These are phyloP conservation scores for Aphelenchoides besseyi DNA, from an alignment of 1,140 invertebrate species.

Conservation along the genomic window DNA sequence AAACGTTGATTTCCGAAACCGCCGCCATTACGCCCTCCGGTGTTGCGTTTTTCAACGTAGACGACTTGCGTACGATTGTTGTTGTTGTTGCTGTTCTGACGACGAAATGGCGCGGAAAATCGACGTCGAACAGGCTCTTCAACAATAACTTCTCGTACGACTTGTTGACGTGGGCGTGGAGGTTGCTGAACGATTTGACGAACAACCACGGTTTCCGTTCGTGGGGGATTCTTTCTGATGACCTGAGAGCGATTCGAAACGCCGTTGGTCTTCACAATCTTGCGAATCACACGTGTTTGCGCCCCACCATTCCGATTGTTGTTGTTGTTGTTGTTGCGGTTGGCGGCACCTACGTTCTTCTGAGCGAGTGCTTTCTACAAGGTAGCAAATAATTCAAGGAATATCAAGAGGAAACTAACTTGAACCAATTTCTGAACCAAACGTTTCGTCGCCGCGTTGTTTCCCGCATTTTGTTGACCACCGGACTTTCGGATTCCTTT, in stretches of 20 bases:
- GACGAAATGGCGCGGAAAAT: not conserved
- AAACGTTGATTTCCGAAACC: not conserved
- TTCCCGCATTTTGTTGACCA: constrained; percentile 22
- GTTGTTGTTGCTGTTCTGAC: not conserved
- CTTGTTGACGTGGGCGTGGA: constrained; percentile 15
- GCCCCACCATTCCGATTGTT: not conserved
- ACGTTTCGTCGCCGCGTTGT: constrained; percentile 34
- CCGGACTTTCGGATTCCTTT: not conserved
- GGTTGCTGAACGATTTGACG: constrained; percentile 16
- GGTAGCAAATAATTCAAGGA: not conserved
- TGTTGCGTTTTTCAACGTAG: constrained; percentile 8
- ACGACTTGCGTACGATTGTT: constrained; percentile 10
- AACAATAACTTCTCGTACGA: constrained; percentile 27
- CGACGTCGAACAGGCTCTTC: constrained; percentile 12
- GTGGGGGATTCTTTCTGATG: not conserved
- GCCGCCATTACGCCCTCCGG: not conserved
- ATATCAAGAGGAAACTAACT: constrained; percentile 16
- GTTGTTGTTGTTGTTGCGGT: not conserved
- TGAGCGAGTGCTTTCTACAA: constrained; percentile 23
- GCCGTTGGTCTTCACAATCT: not conserved
- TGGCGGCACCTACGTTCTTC: not conserved
- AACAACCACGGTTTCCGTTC: constrained; percentile 21
- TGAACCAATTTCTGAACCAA: constrained; percentile 43
- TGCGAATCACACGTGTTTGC: constrained; percentile 16
- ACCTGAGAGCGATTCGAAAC: not conserved